phyloP scores from a whole-genome alignment of 2,113 vertebrate genomes.

The Orientallactaga bullata region DNA sequence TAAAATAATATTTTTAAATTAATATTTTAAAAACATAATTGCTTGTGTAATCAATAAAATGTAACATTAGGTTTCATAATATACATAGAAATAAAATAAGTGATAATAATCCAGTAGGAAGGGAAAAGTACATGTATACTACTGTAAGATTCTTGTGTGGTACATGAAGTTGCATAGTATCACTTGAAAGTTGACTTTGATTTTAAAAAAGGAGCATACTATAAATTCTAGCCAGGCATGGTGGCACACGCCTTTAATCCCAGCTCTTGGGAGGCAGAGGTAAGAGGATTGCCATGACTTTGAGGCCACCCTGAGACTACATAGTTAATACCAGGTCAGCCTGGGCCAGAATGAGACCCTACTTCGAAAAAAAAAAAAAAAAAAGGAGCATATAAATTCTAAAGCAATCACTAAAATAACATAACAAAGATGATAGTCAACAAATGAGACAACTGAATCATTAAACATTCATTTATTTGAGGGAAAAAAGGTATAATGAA shows the following conservation, averaged over 20 bases:
- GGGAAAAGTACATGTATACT: neutral
- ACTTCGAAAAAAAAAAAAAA: no score
- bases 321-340: no score
- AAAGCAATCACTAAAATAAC: constrained; percentile 33
- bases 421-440: neutral
- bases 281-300: no score
- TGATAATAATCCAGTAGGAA: neutral
- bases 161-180: neutral
- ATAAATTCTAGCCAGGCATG: neutral
- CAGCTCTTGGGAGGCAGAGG: no score
- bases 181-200: neutral
- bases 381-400: neutral
- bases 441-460: neutral
- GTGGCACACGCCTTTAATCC: no score
- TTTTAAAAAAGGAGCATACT: constrained; percentile 2
- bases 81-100: neutral
- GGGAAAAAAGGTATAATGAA: neutral
- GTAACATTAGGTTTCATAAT: neutral
- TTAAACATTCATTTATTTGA: neutral
- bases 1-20: no score
- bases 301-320: no score
- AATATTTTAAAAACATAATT: neutral
- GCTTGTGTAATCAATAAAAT: neutral
- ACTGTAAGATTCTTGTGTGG: neutral
- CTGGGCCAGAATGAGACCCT: no score